phyloP scores from a whole-genome alignment of 2,888 invertebrate species.

The Zhuqinia jingwanae region DNA sequence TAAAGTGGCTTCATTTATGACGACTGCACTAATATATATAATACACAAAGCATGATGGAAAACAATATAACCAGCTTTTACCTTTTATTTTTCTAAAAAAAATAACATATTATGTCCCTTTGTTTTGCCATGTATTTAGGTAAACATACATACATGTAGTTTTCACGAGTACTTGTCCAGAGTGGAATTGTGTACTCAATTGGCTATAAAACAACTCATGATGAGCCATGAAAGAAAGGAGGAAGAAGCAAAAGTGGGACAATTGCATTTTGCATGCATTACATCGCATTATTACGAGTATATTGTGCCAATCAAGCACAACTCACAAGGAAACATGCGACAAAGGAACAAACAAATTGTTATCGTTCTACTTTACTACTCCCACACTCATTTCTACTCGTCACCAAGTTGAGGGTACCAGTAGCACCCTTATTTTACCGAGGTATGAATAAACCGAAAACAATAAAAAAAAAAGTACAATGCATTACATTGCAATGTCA shows the following conservation, averaged over 20 bases:
- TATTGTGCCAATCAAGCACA: no score
- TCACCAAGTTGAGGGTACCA: no score
- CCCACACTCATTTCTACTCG: no score
- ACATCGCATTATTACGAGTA: background rate
- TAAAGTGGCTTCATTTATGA: background rate
- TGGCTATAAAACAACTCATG: constrained; percentile 10
- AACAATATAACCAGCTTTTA: background rate
- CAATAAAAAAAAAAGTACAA: no score
- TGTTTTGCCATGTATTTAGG: no score
- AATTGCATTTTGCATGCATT: constrained; percentile 45
- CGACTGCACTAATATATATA: no score
- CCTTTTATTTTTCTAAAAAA: background rate
- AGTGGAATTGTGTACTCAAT: constrained; percentile 2
- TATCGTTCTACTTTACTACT: no score
- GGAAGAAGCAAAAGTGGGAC: constrained; percentile 21
- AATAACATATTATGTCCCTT: background rate
- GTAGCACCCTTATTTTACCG: no score
- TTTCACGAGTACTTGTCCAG: constrained; percentile 11
- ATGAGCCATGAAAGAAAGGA: background rate
- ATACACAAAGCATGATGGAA: no score
- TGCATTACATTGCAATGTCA: constrained; percentile 33
- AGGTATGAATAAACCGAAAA: no score
- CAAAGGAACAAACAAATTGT: background rate
- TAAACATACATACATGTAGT: no score
- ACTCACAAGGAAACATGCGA: no score